phyloP scores from a whole-genome alignment of 2,797 vertebrate species.

The Cercopithecus hamlyni region DNA sequence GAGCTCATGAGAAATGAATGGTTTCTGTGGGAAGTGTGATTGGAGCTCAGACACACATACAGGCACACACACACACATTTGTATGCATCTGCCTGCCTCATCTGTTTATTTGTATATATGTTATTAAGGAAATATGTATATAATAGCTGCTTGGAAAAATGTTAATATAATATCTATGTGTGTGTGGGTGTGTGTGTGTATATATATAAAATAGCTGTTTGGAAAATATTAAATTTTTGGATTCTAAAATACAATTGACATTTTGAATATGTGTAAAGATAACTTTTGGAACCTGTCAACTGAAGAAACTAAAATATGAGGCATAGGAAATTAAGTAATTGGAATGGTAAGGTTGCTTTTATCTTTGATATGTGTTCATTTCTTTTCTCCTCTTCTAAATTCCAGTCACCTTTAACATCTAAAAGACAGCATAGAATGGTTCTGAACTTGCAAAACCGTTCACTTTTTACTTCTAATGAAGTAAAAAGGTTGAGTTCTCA shows the following conservation, averaged over 20 bases:
- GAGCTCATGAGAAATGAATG: not conserved
- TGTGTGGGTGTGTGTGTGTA: accelerated
- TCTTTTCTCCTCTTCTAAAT: not conserved
- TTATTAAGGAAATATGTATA: not conserved
- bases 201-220: not conserved
- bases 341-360: not conserved
- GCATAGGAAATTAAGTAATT: not conserved
- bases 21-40: not conserved
- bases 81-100: not conserved
- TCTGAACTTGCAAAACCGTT: not conserved
- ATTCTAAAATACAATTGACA: not conserved
- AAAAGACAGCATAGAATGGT: not conserved
- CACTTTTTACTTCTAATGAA: not conserved
- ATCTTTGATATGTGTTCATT: not conserved
- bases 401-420: not conserved
- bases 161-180: no score
- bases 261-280: not conserved
- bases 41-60: not conserved
- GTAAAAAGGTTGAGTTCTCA: not conserved
- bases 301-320: not conserved
- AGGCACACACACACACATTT: not conserved
- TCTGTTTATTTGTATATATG: not conserved
- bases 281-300: not conserved
- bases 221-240: not conserved
- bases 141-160: no score